Evolutionary conservation across 2,888 invertebrate species (phyloP), one percentile per base, ranked within the genome.

Genomic region (Nebria brevicollis): DNA sequence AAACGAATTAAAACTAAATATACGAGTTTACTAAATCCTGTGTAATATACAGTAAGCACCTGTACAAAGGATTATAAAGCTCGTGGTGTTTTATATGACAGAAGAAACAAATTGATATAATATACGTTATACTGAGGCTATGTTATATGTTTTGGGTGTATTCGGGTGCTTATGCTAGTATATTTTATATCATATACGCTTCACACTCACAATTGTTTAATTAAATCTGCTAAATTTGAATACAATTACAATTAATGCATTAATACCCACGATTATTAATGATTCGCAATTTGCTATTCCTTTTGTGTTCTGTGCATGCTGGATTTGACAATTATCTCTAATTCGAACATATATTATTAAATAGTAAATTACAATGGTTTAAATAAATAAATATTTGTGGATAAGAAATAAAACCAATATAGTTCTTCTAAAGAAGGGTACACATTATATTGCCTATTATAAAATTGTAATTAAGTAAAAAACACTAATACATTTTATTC

Each of bases 71-170:
- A 54, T 54, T 70, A 70, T 68, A 70, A 54, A 34, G 70, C 70
- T 34, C 70, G 20, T 54, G 54, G 54, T 54, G 13, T 70, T 70
- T 70, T 34, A 25, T 15, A 73, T 66, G 74, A 73, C 74, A 79
- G 54, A 79, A 79, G 74, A 68, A 79, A 73, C 79, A 79, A 79
- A 79, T 79, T 79, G 79, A 79, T 74, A 79, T 68, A 74, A 75
- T 25, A 66, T 72, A 78, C 54, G 54, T 15, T 65, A 73, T 74
- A 79, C 66, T 79, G 66, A 20, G 20, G 20, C 20, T 79, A 79
- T 64, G 66, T 74, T 79, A 79, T 79, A 10, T 70, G 70, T 70
- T 70, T 26, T 26, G 70, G 11, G 20, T 70, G 34, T 20, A 70
- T 25, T 26, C 34, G 15, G 20, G 70, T 26, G 70, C 70, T 26